Evolutionary conservation across 1,140 invertebrate genomes (phyloP), one percentile per base, ranked within the genome.

Genomic region (Araneus ventricosus): DNA sequence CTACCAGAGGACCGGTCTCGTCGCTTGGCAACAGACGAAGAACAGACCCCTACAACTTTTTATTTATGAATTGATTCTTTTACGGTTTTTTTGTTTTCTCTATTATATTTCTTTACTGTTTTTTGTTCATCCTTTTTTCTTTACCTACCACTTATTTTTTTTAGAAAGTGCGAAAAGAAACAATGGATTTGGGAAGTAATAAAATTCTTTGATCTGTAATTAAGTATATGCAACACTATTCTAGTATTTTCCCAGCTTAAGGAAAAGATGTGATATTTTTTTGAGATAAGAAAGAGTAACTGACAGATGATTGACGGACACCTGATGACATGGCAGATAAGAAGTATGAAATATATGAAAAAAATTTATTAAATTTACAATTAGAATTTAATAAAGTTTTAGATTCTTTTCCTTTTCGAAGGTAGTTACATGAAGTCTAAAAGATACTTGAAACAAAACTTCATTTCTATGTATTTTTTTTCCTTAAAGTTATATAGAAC

Each of bases 51-150:
- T 90, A 63, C 70, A 61, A 79, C 67, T 90, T 84, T 90, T 80
- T 82, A 37, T 82, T 90, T 90, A 90, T 90, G 52, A 82, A 82
- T 90, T 90, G 45, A 61, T 90, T 90, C 89, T 82, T 90, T 89
- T 79, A 45, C 27, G 17, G 34, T 10, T 79, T 89, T 82, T 80
- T 88, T 45, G 10, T 45, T 75, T 75, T 75, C 20, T 75, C 5
- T 75, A 20, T 75, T 82, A 45, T 41, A n/a, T 8, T n/a, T 24
- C 41, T 41, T 67, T 45, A 88, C 45, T 88, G 37, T 88, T 88
- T 39, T 88, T 88, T 41, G 41, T 52, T 27, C 67, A 39, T 30
- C 30, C 14, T 27, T 67, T 39, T 70, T 37, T 45, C 41, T 61
- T 59, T 57, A 57, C 24, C 84, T 63, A 7, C 34, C 22, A 61